Evolutionary conservation across 2,888 invertebrate genomes (phyloP).

Genomic region (Agrilus cyanescens): DNA sequence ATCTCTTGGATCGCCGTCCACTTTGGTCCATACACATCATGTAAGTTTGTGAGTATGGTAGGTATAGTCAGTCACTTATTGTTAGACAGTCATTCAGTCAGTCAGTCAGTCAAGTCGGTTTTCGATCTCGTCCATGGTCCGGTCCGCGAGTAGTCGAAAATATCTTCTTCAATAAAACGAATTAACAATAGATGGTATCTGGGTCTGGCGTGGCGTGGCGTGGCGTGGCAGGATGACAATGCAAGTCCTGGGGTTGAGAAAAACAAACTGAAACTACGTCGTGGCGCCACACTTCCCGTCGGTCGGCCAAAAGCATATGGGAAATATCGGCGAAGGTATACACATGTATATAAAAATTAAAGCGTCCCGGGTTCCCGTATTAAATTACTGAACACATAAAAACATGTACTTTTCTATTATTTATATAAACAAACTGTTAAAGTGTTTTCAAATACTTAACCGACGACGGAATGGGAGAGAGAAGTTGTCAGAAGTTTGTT

Average conservation of each 20-base stretch:
- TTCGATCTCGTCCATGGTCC: too few species aligned
- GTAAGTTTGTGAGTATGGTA: too few species aligned
- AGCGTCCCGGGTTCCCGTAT: slow-evolving; percentile 23
- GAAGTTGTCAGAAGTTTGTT: slow-evolving; percentile 11
- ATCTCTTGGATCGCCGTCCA: too few species aligned
- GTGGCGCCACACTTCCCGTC: slow-evolving; percentile 35
- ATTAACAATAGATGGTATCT: slow-evolving; percentile 13
- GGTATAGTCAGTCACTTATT: too few species aligned
- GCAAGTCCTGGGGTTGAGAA: slow-evolving; percentile 28
- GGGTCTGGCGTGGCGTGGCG: slow-evolving; percentile 8
- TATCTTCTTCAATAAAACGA: slow-evolving; percentile 12
- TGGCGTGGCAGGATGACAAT: slow-evolving; percentile 24
- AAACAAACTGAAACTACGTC: slow-evolving; percentile 27
- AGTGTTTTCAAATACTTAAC: slow-evolving; percentile 32
- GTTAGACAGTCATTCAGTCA: too few species aligned
- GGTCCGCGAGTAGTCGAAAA: not conserved
- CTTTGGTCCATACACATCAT: too few species aligned
- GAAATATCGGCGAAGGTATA: slow-evolving; percentile 23
- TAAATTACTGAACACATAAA: slow-evolving; percentile 32
- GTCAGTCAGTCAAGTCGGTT: too few species aligned
- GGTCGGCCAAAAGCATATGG: slow-evolving; percentile 30
- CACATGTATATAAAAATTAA: slow-evolving; percentile 15
- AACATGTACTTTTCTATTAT: slow-evolving; percentile 34
- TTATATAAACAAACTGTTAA: slow-evolving; percentile 36
- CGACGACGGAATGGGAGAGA: slow-evolving; percentile 5